Conservation (phyloP, 1,140 invertebrate species). For the Eulimnadia texana region DNA sequence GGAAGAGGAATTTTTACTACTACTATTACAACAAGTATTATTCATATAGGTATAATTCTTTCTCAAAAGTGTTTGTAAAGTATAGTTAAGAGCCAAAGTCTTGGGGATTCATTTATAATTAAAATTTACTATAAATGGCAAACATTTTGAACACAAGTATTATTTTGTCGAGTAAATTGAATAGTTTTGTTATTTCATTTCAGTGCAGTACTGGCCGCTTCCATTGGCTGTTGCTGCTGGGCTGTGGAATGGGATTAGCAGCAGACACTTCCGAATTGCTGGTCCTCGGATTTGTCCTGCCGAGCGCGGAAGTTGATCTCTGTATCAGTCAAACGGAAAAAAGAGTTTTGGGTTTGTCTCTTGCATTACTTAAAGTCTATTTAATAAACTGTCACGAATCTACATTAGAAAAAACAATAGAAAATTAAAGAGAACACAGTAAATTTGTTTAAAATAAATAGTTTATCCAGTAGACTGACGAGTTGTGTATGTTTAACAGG, state of each 20-base stretch:
- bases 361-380: background rate
- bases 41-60: too few species aligned
- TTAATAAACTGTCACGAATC: too few species aligned
- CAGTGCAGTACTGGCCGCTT: conserved; percentile 57
- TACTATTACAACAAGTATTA: too few species aligned
- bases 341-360: conserved; percentile 54
- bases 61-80: too few species aligned
- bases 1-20: too few species aligned
- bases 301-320: conserved; percentile 59
- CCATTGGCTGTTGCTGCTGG: conserved; percentile 45
- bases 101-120: background rate
- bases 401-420: too few species aligned
- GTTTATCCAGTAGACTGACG: background rate
- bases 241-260: conserved; percentile 51
- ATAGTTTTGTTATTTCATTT: background rate
- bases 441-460: too few species aligned
- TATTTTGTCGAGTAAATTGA: background rate
- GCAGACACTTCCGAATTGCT: conserved; percentile 60
- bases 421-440: too few species aligned
- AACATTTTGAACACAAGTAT: background rate
- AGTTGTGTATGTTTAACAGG: conserved; percentile 28
- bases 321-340: conserved; percentile 55
- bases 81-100: too few species aligned
- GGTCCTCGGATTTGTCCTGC: conserved; percentile 57
- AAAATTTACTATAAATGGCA: background rate